Conservation (phyloP, 2,888 invertebrate genomes). For the Helobdella robusta region DNA sequence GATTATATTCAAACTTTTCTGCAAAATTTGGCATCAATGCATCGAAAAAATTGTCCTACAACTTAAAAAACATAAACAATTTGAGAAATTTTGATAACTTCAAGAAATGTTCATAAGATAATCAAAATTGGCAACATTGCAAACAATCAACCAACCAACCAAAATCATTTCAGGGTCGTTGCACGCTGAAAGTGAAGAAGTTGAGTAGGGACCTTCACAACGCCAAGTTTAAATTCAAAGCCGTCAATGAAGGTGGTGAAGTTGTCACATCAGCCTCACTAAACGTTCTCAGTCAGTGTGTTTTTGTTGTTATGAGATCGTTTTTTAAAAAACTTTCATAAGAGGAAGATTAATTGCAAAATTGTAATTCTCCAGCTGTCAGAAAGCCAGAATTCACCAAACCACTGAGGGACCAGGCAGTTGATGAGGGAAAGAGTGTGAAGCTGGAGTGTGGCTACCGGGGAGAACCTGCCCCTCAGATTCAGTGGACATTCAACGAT, state of each 20-base stretch:
- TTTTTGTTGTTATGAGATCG: background rate
- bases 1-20: too few relatives aligned
- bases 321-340: background rate
- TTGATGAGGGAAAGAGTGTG: slow-evolving; percentile 44
- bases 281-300: slow-evolving; percentile 59
- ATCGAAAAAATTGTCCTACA: too few relatives aligned
- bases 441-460: slow-evolving; percentile 44
- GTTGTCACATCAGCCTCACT: slow-evolving; percentile 41
- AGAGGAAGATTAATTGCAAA: background rate
- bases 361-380: slow-evolving; percentile 52
- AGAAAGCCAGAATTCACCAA: slow-evolving; percentile 49
- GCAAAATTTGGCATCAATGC: too few relatives aligned
- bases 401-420: slow-evolving; percentile 41
- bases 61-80: too few relatives aligned
- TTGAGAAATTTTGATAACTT: too few relatives aligned
- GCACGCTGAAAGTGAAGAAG: slow-evolving; percentile 63
- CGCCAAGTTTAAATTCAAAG: slow-evolving; percentile 52
- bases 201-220: slow-evolving; percentile 59
- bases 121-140: too few relatives aligned
- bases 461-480: slow-evolving; percentile 48
- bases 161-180: slow-evolving; percentile 75
- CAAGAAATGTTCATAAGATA: too few relatives aligned
- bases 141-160: too few relatives aligned
- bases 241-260: slow-evolving; percentile 44
- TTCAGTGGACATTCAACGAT: slow-evolving; percentile 50